Evolutionary conservation across 2,113 vertebrate species (phyloP).

Genomic region (Cephalopholis sonnerati): DNA sequence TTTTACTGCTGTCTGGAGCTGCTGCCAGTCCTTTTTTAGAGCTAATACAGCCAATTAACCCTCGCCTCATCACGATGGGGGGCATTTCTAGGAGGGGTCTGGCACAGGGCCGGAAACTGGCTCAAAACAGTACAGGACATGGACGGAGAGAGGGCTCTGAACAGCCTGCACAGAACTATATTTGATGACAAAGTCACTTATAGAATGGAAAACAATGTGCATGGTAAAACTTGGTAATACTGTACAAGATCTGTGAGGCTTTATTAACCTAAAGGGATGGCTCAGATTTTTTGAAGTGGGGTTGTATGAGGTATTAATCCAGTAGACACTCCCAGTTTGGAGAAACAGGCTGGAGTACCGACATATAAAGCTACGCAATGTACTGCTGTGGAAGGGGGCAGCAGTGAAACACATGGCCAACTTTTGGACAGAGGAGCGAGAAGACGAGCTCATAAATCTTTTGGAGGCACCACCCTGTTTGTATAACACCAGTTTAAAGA

Average conservation of each 20-base stretch:
- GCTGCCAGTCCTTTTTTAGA: background rate
- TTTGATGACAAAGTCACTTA: background rate
- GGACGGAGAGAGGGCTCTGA: background rate
- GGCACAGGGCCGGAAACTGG: background rate
- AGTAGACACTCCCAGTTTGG: too few relatives aligned
- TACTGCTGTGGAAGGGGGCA: too few relatives aligned
- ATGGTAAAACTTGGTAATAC: background rate
- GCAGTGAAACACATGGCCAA: too few relatives aligned
- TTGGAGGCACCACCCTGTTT: too few relatives aligned
- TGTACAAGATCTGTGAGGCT: background rate
- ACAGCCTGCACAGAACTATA: background rate
- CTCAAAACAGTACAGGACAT: background rate
- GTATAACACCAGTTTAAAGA: too few relatives aligned
- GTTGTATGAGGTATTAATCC: too few relatives aligned
- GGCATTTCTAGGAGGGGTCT: constrained; percentile 15
- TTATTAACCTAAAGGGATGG: too few relatives aligned
- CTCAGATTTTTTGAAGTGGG: too few relatives aligned
- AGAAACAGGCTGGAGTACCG: too few relatives aligned
- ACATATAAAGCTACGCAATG: too few relatives aligned
- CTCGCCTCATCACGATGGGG: background rate
- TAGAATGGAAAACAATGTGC: background rate
- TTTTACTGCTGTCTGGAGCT: constrained; percentile 8
- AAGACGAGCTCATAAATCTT: too few relatives aligned
- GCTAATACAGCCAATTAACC: background rate
- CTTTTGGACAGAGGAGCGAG: too few relatives aligned